Evolutionary conservation across 2,113 vertebrate species (phyloP), one percentile per base, ranked within the genome.

Genomic region (Dipodomys merriami): DNA sequence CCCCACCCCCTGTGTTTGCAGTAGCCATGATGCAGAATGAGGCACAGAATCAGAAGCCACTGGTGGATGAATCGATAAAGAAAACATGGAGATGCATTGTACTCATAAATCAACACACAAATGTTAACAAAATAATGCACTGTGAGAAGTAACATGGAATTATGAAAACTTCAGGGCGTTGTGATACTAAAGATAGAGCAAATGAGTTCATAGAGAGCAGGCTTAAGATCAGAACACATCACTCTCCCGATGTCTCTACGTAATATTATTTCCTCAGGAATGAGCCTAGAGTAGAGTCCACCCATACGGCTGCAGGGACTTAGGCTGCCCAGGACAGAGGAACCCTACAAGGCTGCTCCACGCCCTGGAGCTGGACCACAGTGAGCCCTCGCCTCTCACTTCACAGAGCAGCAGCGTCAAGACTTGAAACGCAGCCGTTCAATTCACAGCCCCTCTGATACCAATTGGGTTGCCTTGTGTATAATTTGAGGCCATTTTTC

Each of bases 221-320:
- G 33, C 23, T 71, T 78, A 7, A 81, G 19, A 20, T 25, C 19
- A 23, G 11, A 30, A 25, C n/a, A 33, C 0, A 16, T 33, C 2
- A 2, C n/a, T 13, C 1, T 2, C 1, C 1, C 22, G 22, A 27
- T 23, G 27, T 73, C 29, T 5, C 22, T 1, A n/a, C 30, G 29
- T 4, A 46, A 53, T 25, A 1, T 8, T 20, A 16, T 10, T 7
- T 13, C 39, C 30, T 67, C 25, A n/a, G 5, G n/a, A 30, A 19
- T 3, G 22, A 19, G 1, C 4, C 0, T 33, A 44, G 16, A 8
- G 44, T 15, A 10, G 1, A 0, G 2, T 3, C 0, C 6, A 4
- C 39, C 18, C 0, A 1, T 0, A 1, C 9, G 1, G 30, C 2
- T 57, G 15, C 53, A 57, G 12, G 15, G 15, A 13, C 11, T 57